Evolutionary conservation across 2,797 vertebrate genomes (phyloP), one percentile per base, ranked within the genome.

Genomic region (Xyrichtys novacula): DNA sequence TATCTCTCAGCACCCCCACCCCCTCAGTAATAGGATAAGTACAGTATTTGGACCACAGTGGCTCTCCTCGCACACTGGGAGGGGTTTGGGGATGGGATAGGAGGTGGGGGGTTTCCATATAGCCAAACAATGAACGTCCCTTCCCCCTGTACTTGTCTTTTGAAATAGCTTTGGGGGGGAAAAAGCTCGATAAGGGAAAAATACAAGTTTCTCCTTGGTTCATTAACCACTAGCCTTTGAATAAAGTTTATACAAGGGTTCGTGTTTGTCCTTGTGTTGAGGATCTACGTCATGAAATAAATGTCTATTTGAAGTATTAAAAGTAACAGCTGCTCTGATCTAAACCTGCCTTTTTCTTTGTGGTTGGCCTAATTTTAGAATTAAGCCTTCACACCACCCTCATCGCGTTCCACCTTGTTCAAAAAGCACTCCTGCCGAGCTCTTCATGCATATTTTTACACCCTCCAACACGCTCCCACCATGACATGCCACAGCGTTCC

Each of bases 11-110:
- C 65, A 17, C 73, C 71, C 85, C 85, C 88, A 69, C 76, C 81
- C 81, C 85, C 76, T 84, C 90, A 83, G 91, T 94, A 94, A 94
- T 93, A 89, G 90, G 92, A 94, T 94, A 92, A 94, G 91, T 92
- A 91, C 87, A 88, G 91, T 93, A 92, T 91, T 92, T 91, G 92
- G 91, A 93, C 92, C 92, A 93, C 91, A 93, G 91, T 91, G 90
- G 80, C 83, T 90, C 87, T 89, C 62, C 72, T 81, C 83, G 58
- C 87, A 86, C 76, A 81, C 81, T 87, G 70, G 74, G 81, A 54
- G 84, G 80, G 78, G 78, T 74, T 61, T 65, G 36, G n/a, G 69
- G 36, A 44, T 11, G 26, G 10, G 5, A 44, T 12, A 20, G 46
- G 68, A 59, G 65, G 48, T 12, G 25, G 46, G 68, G 61, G 65